Evolutionary conservation across 2,888 invertebrate species (phyloP), one percentile per base, ranked within the genome.

Genomic region (Diadromus collaris): DNA sequence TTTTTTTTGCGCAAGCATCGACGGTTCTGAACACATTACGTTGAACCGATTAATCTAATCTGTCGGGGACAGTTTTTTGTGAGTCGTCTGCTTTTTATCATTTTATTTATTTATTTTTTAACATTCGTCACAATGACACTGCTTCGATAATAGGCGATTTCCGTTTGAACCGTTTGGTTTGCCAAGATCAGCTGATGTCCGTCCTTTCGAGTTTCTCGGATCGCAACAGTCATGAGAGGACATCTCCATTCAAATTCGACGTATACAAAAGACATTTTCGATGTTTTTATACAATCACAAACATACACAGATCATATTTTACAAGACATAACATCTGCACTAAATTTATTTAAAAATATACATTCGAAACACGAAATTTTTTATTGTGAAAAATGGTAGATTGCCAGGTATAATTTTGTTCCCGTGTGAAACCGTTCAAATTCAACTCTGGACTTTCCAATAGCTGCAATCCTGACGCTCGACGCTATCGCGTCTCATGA

Each of bases 401-500:
- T 38, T 13, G 13, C 13, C 38, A 38, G 38, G 4, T 41, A 16
- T 5, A 5, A 13, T 48, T 19, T n/a, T 21, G 10, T 51, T 13
- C 10, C 1, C 21, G 21, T 24, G 5, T 24, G 51, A 51, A 24
- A 51, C 51, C 21, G 21, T 51, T 21, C 21, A 13, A 24, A 24
- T 46, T 9, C 29, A 29, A 29, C n/a, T 27, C 10, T 34, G 24
- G 7, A 48, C 51, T 65, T 65, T 65, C 34, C 65, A 48, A 51
- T 48, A 6, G 21, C 32, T 21, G 13, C 21, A 16, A 34, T 51
- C 2, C 21, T 24, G 21, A 32, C 19, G 48, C 21, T 65, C 51
- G 46, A n/a, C 6, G 65, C 32, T 67, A 67, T 67, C 67, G 38
- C 34, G 38, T 54, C 27, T 67, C 67, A 54, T 24, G 67, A 67